These are phyloP conservation scores for Caligus rogercresseyi DNA, from an alignment of 1,140 invertebrate species.

Conservation along the genomic window DNA sequence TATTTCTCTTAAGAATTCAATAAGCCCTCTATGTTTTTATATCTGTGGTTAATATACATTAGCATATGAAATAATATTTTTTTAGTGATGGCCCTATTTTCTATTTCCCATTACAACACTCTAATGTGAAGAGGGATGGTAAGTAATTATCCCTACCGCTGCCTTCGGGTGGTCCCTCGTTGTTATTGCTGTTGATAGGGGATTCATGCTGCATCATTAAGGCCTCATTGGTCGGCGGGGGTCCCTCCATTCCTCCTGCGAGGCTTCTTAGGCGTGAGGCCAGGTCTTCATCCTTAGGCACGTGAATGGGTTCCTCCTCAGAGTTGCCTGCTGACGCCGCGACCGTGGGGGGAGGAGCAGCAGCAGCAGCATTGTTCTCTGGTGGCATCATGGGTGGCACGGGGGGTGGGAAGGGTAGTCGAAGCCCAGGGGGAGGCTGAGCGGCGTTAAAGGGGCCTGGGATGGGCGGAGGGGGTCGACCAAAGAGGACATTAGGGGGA, in stretches of 20 bases:
- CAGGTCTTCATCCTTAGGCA: not conserved
- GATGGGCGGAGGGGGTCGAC: constrained; percentile 23
- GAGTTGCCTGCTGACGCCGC: too few relatives aligned
- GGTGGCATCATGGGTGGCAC: constrained; percentile 36
- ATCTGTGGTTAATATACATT: too few relatives aligned
- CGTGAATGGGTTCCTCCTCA: not conserved
- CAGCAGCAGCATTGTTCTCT: constrained; percentile 19
- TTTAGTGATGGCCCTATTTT: too few relatives aligned
- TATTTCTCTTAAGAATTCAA: too few relatives aligned
- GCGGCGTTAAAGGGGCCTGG: constrained; percentile 38
- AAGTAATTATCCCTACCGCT: too few relatives aligned
- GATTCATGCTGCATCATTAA: not conserved
- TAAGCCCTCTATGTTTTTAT: too few relatives aligned
- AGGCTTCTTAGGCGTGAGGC: not conserved
- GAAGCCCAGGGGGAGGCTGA: constrained; percentile 38
- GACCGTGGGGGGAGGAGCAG: constrained; percentile 1
- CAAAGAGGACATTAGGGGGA: constrained; percentile 11
- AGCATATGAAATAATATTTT: too few relatives aligned
- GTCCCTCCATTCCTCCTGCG: not conserved
- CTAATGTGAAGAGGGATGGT: too few relatives aligned
- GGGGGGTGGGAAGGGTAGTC: constrained; percentile 32
- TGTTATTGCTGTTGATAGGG: not conserved
- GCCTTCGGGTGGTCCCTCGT: too few relatives aligned
- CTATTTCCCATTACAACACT: too few relatives aligned
- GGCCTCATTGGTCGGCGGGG: not conserved